These are phyloP conservation scores for Drosophila nikananu DNA, from an alignment of 1,140 invertebrate genomes.

Conservation along the genomic window DNA sequence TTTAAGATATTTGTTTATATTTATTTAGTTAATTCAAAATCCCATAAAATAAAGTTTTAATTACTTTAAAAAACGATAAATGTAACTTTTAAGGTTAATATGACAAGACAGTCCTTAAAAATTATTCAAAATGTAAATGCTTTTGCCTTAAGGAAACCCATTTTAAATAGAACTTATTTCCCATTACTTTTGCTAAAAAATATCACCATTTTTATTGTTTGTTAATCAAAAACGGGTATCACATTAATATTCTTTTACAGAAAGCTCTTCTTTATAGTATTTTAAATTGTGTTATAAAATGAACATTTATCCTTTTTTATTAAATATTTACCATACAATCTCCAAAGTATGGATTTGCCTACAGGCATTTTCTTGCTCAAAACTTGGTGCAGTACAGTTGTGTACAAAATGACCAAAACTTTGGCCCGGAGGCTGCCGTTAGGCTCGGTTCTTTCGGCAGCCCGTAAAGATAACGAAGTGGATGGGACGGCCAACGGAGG, in stretches of 20 bases:
- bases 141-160: neutral
- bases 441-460: slow-evolving; percentile 57
- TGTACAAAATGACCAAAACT: slow-evolving; percentile 52
- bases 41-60: neutral
- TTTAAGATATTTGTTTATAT: too few species aligned
- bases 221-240: too few species aligned
- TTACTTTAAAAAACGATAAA: neutral
- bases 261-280: neutral
- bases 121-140: neutral
- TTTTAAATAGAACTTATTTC: too few species aligned
- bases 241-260: neutral
- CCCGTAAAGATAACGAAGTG: slow-evolving; percentile 10
- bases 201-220: too few species aligned
- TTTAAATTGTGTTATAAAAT: neutral
- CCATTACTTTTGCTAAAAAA: too few species aligned
- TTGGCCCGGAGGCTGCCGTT: slow-evolving; percentile 33
- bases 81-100: neutral
- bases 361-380: slow-evolving; percentile 53
- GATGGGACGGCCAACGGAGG: slow-evolving; percentile 30
- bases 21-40: neutral
- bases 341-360: neutral
- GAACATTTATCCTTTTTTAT: neutral
- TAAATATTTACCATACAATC: neutral
- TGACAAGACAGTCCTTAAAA: neutral
- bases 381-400: slow-evolving; percentile 66